Evolutionary conservation across 1,140 invertebrate genomes (phyloP), one percentile per base, ranked within the genome.

Genomic region (Aethina tumida): DNA sequence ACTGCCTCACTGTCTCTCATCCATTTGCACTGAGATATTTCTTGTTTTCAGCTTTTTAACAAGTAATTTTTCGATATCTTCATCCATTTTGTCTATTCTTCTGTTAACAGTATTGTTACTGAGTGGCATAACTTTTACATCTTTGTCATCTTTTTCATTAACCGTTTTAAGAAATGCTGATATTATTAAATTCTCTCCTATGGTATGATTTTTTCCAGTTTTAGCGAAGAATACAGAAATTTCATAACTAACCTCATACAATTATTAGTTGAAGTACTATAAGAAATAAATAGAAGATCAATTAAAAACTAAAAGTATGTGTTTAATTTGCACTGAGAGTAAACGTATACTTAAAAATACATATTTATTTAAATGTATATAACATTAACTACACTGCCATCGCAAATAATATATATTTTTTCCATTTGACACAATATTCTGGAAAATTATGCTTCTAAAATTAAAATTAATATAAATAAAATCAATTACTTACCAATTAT

Each of bases 1-100:
- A 53, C 14, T 5, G 35, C 34, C 29, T 53, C 39, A 46, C 29
- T 52, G 37, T 50, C 41, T 47, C 37, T 47, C 45, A 44, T 50
- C 22, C 35, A 50, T 47, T 37, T 43, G 45, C 16, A 49, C 16
- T 31, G 35, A 43, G 29, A 43, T 43, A 24, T 44, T 41, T 35
- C 18, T 35, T 37, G 27, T 47, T 45, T 46, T 43, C 35, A 51
- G 19, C 27, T 46, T 46, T 40, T 45, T 39, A 34, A 42, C 31
- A 43, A 49, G 32, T 48, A 48, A 42, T 33, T 10, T 37, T 49
- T 49, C 41, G 40, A 41, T 41, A 45, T 49, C 38, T 30, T 35
- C 32, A 29, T 30, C 35, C 45, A 44, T 51, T 41, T 45, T 29
- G 22, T 34, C 4, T 39, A 24, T 41, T 41, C 31, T 41, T 34